Conservation (phyloP, 2,113 vertebrate species). For the Syrmaticus mikado region DNA sequence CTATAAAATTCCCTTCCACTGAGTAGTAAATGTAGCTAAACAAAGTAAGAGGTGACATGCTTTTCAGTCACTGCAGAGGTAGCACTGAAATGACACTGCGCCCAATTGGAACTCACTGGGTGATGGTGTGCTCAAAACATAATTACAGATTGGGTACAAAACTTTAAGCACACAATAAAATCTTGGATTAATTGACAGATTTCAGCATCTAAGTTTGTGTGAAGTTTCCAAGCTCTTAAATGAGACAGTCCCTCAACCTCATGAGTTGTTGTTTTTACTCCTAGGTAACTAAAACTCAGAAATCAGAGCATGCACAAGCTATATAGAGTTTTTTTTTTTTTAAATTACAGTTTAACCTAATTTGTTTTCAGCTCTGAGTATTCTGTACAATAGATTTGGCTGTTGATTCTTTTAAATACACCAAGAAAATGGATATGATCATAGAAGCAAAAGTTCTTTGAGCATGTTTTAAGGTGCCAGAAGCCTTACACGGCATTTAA, state of each 20-base stretch:
- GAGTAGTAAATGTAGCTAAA: not conserved
- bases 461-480: not conserved
- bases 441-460: not conserved
- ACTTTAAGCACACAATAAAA: not conserved
- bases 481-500: not conserved
- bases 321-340: not conserved
- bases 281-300: not conserved
- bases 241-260: not conserved
- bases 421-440: not conserved
- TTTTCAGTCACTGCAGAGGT: not conserved
- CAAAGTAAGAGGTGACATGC: not conserved
- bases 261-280: rapidly evolving
- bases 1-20: not conserved
- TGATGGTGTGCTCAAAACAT: rapidly evolving
- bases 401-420: not conserved
- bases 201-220: not conserved
- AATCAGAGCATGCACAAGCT: not conserved
- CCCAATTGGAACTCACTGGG: not conserved
- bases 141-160: not conserved
- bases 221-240: not conserved
- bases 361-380: rapidly evolving
- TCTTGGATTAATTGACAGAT: not conserved
- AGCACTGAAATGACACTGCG: not conserved
- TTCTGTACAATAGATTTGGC: not conserved
- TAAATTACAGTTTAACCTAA: not conserved